Base-by-base conservation (phyloP, 2,888 invertebrate species). In the Drosophila borealis region DNA sequence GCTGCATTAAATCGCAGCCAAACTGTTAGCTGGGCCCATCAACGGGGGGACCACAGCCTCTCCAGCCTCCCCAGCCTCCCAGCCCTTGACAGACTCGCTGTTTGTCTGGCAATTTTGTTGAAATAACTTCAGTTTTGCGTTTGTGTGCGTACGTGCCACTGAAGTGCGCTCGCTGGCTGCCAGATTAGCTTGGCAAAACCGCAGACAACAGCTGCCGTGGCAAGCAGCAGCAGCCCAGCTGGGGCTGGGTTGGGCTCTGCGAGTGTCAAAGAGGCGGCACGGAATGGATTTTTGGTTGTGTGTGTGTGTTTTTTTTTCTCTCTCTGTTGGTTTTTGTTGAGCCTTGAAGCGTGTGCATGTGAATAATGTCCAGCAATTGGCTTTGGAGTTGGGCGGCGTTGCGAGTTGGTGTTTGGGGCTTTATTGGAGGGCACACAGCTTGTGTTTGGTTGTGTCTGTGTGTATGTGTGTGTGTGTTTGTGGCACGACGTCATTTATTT, bases 71-170 rank as follows among this genome's bases (percentile, higher is more conserved):
- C 10, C 13, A 45, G 3, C 5, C 29, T 4, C 1, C 11, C 48
- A 17, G 4, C 44, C 17, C 44, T 45, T 45, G 45, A 45, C 36
- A 17, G 36, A 19, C 53, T 17, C 63, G 41, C 77, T 78, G 80
- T 83, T 88, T 82, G 89, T 84, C 87, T 87, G 87, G 87, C 83
- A 88, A 88, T 84, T 84, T 88, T 86, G 83, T 82, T 86, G 83
- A 86, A 89, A 84, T 89, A 84, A 84, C 85, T 89, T 81, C 85
- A 89, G 88, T 75, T 69, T 74, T 84, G 89, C 84, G 69, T 86
- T 67, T 86, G 84, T 87, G 84, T 89, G 89, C 88, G 81, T 87
- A 87, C 81, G 85, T 84, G 83, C 89, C 83, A 73, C 83, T 83
- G 87, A 86, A 83, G 88, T 86, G 83, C 87, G 73, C 69, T 63